phyloP scores from a whole-genome alignment of 2,888 invertebrate genomes.

The Noctua fimbriata region DNA sequence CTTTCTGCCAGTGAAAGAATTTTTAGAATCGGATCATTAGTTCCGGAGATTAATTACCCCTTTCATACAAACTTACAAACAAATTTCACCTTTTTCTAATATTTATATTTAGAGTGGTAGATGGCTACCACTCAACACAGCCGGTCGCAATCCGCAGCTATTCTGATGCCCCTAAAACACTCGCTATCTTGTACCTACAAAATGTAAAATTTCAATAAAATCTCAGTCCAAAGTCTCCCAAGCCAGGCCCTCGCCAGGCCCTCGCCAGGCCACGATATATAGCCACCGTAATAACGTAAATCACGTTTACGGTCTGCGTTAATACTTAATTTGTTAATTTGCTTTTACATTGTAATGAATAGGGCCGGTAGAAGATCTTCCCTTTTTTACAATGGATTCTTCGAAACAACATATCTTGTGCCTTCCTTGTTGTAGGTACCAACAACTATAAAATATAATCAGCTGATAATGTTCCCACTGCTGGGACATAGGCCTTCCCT shows the following conservation, averaged over 20 bases:
- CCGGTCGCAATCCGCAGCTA: neutral
- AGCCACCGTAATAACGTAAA: constrained; percentile 65
- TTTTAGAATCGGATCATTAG: too few species aligned
- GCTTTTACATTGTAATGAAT: constrained; percentile 65
- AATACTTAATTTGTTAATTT: constrained; percentile 72
- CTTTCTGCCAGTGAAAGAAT: too few species aligned
- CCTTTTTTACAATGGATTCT: constrained; percentile 26
- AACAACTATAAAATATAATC: too few species aligned
- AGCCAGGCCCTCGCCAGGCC: constrained; percentile 13
- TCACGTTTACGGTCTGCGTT: constrained; percentile 68
- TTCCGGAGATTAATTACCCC: too few species aligned
- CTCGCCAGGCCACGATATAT: constrained; percentile 51
- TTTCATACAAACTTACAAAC: too few species aligned
- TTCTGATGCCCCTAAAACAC: neutral
- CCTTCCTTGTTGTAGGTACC: neutral
- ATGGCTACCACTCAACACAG: neutral
- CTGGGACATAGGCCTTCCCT: too few species aligned
- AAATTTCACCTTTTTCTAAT: too few species aligned
- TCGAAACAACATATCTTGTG: neutral
- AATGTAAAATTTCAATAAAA: constrained; percentile 43
- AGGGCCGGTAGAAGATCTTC: constrained; percentile 27
- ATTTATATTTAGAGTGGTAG: neutral
- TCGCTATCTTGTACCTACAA: neutral
- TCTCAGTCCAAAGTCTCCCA: constrained; percentile 39
- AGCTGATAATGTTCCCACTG: too few species aligned